Conservation (phyloP, 2,888 invertebrate genomes). For the Maniola hyperantus region DNA sequence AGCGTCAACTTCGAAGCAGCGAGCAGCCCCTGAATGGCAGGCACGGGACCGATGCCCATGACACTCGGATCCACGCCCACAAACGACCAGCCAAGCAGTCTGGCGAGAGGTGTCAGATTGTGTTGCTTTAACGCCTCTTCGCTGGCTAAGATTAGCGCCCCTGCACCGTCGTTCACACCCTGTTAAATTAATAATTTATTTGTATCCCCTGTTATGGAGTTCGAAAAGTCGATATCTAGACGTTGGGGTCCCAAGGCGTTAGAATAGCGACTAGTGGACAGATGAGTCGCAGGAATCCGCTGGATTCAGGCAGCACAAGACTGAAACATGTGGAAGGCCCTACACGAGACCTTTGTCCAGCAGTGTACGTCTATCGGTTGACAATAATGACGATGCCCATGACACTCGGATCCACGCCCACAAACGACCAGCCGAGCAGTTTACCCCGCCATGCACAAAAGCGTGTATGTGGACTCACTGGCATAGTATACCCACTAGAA, state of each 20-base stretch:
- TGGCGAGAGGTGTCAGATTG: constrained; percentile 93
- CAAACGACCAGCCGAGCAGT: constrained; percentile 93
- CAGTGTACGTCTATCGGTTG: too few relatives aligned
- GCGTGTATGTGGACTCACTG: too few relatives aligned
- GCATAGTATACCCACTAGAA: too few relatives aligned
- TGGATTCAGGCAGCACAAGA: too few relatives aligned
- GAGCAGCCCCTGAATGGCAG: constrained; percentile 94
- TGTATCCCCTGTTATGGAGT: too few relatives aligned
- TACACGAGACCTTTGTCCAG: too few relatives aligned
- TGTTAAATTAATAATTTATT: constrained; percentile 51
- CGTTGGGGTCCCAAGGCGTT: too few relatives aligned
- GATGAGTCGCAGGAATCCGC: too few relatives aligned
- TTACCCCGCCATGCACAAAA: too few relatives aligned
- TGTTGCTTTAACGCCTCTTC: constrained; percentile 90
- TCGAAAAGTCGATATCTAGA: too few relatives aligned
- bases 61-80: constrained; percentile 98
- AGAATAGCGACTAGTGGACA: too few relatives aligned
- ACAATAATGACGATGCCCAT: constrained; percentile 99
- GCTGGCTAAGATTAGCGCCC: constrained; percentile 93
- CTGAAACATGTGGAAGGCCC: too few relatives aligned
- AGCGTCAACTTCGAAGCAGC: constrained; percentile 89
- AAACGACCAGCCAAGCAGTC: constrained; percentile 93
- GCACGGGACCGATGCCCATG: constrained; percentile 99
- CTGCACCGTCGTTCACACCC: constrained; percentile 99
- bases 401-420: constrained; percentile 97